phyloP scores from a whole-genome alignment of 2,888 invertebrate genomes.

The Drymonia ruficornis region DNA sequence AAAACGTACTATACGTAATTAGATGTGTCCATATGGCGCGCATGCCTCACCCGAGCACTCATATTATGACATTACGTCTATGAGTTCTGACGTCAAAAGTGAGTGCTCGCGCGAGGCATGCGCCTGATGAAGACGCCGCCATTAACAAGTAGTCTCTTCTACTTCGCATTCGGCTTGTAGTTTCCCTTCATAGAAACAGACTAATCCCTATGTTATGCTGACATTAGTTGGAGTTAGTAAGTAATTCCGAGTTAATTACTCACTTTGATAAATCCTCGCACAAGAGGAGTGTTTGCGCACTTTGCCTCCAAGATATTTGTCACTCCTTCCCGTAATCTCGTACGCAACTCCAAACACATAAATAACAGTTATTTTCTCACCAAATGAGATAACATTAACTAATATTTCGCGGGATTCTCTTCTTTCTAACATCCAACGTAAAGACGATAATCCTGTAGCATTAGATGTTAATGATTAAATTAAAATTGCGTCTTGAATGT shows the following conservation, averaged over 20 bases:
- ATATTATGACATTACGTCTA: too few relatives aligned
- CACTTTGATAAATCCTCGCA: constrained; percentile 36
- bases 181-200: too few relatives aligned
- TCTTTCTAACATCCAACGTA: constrained; percentile 26
- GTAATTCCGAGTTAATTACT: constrained; percentile 19
- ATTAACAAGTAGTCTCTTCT: too few relatives aligned
- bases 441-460: constrained; percentile 31
- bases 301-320: constrained; percentile 55
- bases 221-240: constrained; percentile 1
- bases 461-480: constrained; percentile 19
- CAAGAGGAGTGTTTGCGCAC: constrained; percentile 30
- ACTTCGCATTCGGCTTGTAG: neutral
- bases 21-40: too few relatives aligned
- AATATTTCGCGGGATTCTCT: constrained; percentile 27
- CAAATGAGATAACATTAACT: constrained; percentile 47
- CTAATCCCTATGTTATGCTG: neutral
- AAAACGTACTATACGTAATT: too few relatives aligned
- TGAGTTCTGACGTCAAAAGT: too few relatives aligned
- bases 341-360: constrained; percentile 57
- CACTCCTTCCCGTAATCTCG: constrained; percentile 55
- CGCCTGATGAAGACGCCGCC: too few relatives aligned
- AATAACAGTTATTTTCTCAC: constrained; percentile 64
- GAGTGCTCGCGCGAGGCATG: too few relatives aligned
- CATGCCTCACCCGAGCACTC: too few relatives aligned
- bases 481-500: constrained; percentile 27